Percentiles rank a stretch among this genome's conserved stretches.
Evolutionary conservation across 1,140 invertebrate species (phyloP).

Genomic region (Drosophila pseudoananassae): DNA sequence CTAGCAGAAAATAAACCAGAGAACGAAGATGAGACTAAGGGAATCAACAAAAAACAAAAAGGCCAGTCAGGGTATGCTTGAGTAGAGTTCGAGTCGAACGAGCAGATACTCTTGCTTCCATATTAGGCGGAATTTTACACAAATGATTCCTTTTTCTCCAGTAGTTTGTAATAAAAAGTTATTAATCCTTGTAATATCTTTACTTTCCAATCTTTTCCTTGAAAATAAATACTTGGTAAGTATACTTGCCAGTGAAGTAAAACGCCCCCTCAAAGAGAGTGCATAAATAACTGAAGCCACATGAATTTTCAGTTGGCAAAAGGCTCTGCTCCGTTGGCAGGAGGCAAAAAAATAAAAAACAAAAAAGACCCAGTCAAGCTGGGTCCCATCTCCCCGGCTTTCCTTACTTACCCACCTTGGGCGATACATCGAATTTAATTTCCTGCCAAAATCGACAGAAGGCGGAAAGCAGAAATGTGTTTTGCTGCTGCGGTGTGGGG

Average conservation of each 20-base stretch:
- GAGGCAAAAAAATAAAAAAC: constrained; percentile 36
- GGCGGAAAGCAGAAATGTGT: constrained; percentile 10
- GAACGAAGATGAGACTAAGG: constrained; percentile 61
- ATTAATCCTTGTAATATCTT: background rate
- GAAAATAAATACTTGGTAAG: background rate
- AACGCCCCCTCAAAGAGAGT: background rate
- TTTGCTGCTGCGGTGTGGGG: constrained; percentile 51
- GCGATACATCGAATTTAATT: constrained; percentile 82
- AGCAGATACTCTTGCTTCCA: constrained; percentile 11
- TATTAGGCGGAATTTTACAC: background rate
- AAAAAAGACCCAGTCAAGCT: constrained; percentile 67
- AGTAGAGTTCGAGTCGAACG: background rate
- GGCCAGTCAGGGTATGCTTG: constrained; percentile 5
- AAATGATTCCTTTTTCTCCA: background rate
- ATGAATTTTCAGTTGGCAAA: constrained; percentile 73
- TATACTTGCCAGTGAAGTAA: background rate
- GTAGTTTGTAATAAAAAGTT: no score
- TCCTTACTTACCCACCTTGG: constrained; percentile 30
- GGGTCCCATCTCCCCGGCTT: constrained; percentile 8
- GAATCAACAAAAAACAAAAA: constrained; percentile 43
- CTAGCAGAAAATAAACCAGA: constrained; percentile 65
- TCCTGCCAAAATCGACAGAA: constrained; percentile 77
- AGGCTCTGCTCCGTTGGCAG: constrained; percentile 31
- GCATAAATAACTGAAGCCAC: constrained; percentile 66
- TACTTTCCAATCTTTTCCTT: background rate